Evolutionary conservation across 2,888 invertebrate species (phyloP).

Genomic region (Caenorhabditis sp.): DNA sequence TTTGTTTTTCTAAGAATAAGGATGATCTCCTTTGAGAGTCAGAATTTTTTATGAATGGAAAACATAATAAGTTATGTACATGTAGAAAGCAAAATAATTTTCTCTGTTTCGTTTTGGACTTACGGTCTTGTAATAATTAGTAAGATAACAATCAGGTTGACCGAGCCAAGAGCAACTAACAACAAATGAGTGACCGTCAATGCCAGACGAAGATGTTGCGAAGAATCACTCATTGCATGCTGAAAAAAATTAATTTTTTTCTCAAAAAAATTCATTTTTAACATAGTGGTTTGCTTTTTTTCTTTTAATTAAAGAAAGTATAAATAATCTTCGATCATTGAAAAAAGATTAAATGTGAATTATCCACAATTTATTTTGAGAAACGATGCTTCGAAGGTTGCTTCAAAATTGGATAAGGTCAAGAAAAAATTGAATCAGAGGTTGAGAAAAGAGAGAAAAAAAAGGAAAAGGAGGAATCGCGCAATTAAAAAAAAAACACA

Average conservation of each 20-base stretch:
- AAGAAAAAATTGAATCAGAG: background rate
- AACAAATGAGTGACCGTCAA: slow-evolving; percentile 66
- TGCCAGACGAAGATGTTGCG: slow-evolving; percentile 53
- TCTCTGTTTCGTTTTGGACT: slow-evolving; percentile 8
- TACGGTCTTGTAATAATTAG: slow-evolving; percentile 57
- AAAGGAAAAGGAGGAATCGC: background rate
- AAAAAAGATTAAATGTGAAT: no score
- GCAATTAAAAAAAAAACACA: background rate
- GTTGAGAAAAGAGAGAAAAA: background rate
- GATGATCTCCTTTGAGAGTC: no score
- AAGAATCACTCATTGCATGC: slow-evolving; percentile 55
- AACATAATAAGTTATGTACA: background rate
- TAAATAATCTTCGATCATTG: background rate
- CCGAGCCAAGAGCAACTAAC: slow-evolving; percentile 63
- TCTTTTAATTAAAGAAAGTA: background rate
- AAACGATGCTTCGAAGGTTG: no score
- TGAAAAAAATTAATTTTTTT: slow-evolving; percentile 17
- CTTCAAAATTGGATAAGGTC: background rate
- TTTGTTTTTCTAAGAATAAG: no score
- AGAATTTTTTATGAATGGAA: background rate
- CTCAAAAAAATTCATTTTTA: slow-evolving; percentile 22
- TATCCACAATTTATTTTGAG: no score
- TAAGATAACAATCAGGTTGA: slow-evolving; percentile 66
- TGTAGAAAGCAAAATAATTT: no score
- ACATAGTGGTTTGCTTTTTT: background rate